Percentiles rank a stretch among this genome's conserved stretches.
Conservation (phyloP, 1,140 invertebrate genomes). For the Ylistrum balloti region DNA sequence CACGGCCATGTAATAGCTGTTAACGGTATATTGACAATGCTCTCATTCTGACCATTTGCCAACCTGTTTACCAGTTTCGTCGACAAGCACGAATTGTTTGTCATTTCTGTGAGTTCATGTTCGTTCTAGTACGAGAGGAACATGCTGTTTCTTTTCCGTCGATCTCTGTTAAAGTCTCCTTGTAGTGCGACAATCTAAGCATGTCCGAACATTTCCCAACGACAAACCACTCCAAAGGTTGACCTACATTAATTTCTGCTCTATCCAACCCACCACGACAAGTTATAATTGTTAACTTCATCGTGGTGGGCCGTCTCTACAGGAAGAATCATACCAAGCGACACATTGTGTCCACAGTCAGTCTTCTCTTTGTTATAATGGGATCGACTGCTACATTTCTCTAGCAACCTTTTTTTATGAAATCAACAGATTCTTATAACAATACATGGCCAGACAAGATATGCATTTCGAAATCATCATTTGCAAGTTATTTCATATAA, state of each 20-base stretch:
- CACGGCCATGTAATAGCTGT: background rate
- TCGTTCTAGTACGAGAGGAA: background rate
- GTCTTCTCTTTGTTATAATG: background rate
- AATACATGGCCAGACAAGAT: background rate
- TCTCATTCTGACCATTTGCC: background rate
- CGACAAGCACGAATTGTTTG: background rate
- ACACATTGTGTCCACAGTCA: background rate
- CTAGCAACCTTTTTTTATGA: background rate
- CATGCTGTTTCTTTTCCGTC: conserved; percentile 3
- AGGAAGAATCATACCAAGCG: background rate
- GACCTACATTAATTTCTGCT: background rate
- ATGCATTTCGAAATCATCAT: background rate
- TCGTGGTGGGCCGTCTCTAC: background rate
- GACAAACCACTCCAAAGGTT: background rate
- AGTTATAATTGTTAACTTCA: background rate
- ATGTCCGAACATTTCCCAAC: background rate
- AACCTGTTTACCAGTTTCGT: background rate
- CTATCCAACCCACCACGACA: background rate
- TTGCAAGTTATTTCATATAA: too few relatives aligned
- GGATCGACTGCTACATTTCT: background rate
- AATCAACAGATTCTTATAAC: background rate
- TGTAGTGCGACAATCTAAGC: background rate
- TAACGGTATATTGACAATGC: background rate
- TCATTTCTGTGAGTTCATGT: background rate
- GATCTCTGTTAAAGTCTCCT: background rate